phyloP scores from a whole-genome alignment of 2,113 vertebrate species.

The Gambusia holbrooki region DNA sequence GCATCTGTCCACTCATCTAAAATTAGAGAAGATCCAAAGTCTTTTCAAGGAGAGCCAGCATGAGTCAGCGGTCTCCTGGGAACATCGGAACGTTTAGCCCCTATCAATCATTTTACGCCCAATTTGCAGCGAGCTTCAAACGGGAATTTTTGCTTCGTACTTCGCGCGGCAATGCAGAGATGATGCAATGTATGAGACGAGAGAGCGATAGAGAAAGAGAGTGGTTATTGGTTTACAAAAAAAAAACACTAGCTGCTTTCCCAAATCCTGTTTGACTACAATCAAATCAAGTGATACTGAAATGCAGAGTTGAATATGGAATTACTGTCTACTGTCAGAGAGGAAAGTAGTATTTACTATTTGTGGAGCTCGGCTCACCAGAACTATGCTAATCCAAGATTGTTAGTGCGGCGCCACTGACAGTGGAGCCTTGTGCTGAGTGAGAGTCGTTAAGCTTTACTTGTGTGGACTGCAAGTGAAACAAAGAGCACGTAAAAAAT shows the following conservation, averaged over 20 bases:
- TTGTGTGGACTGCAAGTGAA: background rate
- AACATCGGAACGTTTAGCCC: conserved; percentile 8
- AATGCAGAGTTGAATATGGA: conserved; percentile 34
- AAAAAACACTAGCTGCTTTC: conserved; percentile 39
- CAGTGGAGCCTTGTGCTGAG: conserved; percentile 3
- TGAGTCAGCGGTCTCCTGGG: conserved; percentile 10
- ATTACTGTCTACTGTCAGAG: conserved; percentile 40
- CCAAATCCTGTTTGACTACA: conserved; percentile 53
- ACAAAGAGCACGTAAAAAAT: background rate
- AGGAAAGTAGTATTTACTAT: conserved; percentile 45
- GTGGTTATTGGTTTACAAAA: background rate
- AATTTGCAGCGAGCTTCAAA: background rate
- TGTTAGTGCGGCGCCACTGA: conserved; percentile 8
- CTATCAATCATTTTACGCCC: background rate
- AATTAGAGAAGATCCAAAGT: conserved; percentile 50
- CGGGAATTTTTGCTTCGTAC: background rate
- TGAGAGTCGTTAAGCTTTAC: background rate
- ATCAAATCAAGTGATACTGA: conserved; percentile 51
- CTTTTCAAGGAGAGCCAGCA: conserved; percentile 28
- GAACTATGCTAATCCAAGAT: conserved; percentile 41
- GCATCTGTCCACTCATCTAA: conserved; percentile 35
- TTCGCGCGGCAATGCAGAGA: background rate
- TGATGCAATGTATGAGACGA: background rate
- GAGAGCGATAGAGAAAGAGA: background rate
- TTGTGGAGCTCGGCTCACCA: conserved; percentile 28